Base-by-base conservation (phyloP, 1,140 invertebrate species). In the Homarus americanus region DNA sequence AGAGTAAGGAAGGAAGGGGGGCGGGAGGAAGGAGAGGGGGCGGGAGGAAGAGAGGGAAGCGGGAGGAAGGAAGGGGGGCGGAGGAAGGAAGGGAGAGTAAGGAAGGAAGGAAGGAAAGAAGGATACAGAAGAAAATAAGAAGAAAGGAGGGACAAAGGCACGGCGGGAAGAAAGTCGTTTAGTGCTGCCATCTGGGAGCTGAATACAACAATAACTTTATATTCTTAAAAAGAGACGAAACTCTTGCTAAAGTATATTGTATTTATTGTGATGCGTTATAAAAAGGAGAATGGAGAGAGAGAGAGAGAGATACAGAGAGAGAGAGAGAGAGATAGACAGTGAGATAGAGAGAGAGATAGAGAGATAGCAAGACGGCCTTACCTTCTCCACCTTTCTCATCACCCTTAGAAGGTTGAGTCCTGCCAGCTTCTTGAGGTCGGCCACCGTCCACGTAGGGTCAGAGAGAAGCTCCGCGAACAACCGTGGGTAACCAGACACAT, bases 401-500 rank as follows among this genome's bases (percentile, higher is more conserved):
- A 95, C 95, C 44, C 95, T 83, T 7, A 95, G 82, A 32, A 95
- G 93, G 92, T 95, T 95, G 84, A 93, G 91, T 0, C 95, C 95
- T 32, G 94, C 94, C 58, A 95, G 82, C 92, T 95, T 95, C 73
- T 94, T 93, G 32, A 95, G 91, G 28, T 95, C 94, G 1, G 92
- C 93, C 36, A 94, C 93, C 24, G 93, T 93, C 94, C 95, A 95
- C 17, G 93, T 89, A 1, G 82, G 17, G 15, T 72, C 84, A 36
- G 66, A 49, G 1, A 94, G 87, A 20, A 94, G 87, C 73, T 94
- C 94, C 17, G 93, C 93, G 97, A 95, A 94, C 92, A 98, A 94
- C 93, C 97, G 96, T 0, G 98, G 98, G 94, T 98, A 98, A 91
- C 96, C 96, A 44, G 97, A 98, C 32, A 98, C 97, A 94, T 98